Evolutionary conservation across 2,888 invertebrate genomes (phyloP).

Genomic region (Pristionchus japonicus): DNA sequence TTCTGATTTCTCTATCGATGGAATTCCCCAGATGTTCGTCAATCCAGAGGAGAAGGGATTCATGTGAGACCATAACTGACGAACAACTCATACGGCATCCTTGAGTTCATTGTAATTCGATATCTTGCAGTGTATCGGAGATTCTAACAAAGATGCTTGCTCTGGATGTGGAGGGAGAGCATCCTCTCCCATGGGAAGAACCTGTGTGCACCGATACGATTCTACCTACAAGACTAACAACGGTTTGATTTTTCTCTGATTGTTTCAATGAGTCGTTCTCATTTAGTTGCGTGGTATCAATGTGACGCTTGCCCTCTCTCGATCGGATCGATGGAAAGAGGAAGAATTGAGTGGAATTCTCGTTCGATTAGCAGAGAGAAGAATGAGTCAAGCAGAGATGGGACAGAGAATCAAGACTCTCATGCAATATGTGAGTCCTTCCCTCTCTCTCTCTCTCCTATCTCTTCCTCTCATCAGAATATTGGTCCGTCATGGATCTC

Average conservation of each 20-base stretch:
- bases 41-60: conserved; percentile 86
- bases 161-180: conserved; percentile 80
- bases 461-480: conserved; percentile 78
- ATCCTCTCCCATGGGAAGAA: conserved; percentile 86
- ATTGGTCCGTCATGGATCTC: conserved; percentile 85
- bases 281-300: conserved; percentile 32
- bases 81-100: too few species aligned
- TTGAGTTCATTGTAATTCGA: neutral
- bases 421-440: conserved; percentile 80
- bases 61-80: conserved; percentile 64
- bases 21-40: conserved; percentile 81
- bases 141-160: conserved; percentile 82
- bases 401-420: conserved; percentile 85
- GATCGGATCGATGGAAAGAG: conserved; percentile 51
- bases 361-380: conserved; percentile 57
- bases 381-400: conserved; percentile 80
- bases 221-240: neutral
- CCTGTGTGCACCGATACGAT: conserved; percentile 80
- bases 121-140: conserved; percentile 75
- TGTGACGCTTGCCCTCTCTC: neutral
- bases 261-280: neutral
- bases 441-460: neutral
- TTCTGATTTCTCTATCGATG: conserved; percentile 61
- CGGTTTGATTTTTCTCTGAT: neutral
- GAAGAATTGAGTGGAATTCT: conserved; percentile 49